Base-by-base conservation (phyloP, 2,888 invertebrate species). In the Gibbula magus region DNA sequence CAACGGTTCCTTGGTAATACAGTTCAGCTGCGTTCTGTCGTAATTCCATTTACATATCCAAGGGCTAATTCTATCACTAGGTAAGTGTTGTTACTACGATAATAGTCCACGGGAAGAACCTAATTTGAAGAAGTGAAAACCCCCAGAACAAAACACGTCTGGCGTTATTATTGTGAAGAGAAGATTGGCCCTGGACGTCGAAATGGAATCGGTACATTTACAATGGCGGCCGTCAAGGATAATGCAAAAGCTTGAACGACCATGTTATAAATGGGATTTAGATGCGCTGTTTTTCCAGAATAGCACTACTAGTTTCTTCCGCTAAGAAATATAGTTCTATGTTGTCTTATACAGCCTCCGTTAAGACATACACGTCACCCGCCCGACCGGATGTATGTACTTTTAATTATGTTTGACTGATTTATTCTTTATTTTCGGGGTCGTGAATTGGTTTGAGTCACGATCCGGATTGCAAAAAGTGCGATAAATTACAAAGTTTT, bases 221-320 rank as follows among this genome's bases (percentile, higher is more conserved):
- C 45, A 45, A 45, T 45, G 45, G 45, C 45, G 45, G 45, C 45
- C 45, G 45, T 45, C 45, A 45, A 45, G 45, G 45, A 13, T 45
- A 45, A 45, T 45, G 45, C 45, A 4, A 45, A 45, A 20, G 70
- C 32, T 35, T 70, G 70, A 70, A 35, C 20, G 70, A 39, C 29
- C 20, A 35, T 35, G 35, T 70, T 70, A 70, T 70, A 32, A 70
- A 70, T 39, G 70, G 35, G 70, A 20, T 70, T 70, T 35, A 35
- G 70, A 70, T 70, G 20, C 70, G 70, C 20, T n/a, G 35, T 35
- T 32, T 70, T 70, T 70, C 70, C n/a, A 70, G 70, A 70, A 70
- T 32, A 70, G 70, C 70, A 35, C 70, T 10, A 29, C 35, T 39
- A 29, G 35, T 70, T 70, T 70, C 70, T 35, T 18, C 35, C 16